Evolutionary conservation across 2,797 vertebrate species (phyloP), one percentile per base, ranked within the genome.

Genomic region (Gymnopithys bicolor): DNA sequence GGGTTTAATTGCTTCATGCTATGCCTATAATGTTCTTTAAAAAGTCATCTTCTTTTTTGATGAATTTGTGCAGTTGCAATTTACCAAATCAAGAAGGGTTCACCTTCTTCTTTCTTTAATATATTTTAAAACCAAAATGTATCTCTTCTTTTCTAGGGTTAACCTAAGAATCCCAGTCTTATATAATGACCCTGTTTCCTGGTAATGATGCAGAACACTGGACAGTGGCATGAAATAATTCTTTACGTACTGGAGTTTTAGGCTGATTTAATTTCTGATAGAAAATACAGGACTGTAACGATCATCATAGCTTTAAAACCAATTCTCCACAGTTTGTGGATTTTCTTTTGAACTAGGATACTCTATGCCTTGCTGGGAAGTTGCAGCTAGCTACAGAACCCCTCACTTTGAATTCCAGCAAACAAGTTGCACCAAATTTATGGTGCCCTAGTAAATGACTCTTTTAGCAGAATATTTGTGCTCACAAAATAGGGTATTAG

Each of bases 191-290:
- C 78, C 46, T 91, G 46, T 87, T 96, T 95, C 84, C 89, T 90
- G 78, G 49, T 89, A 89, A 80, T 66, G 71, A 78, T 93, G 87
- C 51, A 81, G 62, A 95, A 90, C 64, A 85, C 68, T 87, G 89
- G 60, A 90, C 49, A 83, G 49, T 85, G 60, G 33, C 85, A 64
- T 2, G n/a, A 75, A 90, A 89, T 93, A 94, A 95, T 95, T 94
- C 60, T 96, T 97, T 95, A 93, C 85, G 94, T 92, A 82, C 70
- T 90, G 84, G 70, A 95, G 58, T 78, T 95, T 86, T 21, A 89
- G 77, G 18, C 39, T 55, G 67, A 84, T 95, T 93, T 95, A 9
- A 53, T 32, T 95, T 73, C 69, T 11, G 16, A 62, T 94, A 92
- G 91, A 94, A 95, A 95, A 73, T 84, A 83, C 63, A 89, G 87